A percentile compares a stretch with the other conserved stretches of the same genome.
Conservation (phyloP, 35 echinoderm and acorn worm species). For the Amphiura filiformis region DNA sequence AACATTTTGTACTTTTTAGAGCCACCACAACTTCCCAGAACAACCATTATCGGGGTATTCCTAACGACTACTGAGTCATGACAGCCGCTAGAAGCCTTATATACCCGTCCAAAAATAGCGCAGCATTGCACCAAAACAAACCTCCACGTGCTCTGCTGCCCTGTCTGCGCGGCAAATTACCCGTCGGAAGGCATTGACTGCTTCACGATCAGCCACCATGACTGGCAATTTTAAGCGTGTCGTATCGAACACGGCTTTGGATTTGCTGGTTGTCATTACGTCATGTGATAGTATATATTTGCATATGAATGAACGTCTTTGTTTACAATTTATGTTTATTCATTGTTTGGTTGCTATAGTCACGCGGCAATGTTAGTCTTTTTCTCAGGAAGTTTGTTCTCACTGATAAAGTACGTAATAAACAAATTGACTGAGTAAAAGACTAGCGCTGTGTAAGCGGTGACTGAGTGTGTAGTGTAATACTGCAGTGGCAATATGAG, state of each 20-base stretch:
- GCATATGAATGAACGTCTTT: neutral
- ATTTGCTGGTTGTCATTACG: conserved; percentile 24
- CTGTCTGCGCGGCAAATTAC: neutral
- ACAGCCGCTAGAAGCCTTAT: neutral
- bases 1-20: no score
- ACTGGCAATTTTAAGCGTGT: neutral
- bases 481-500: neutral
- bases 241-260: neutral
- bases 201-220: neutral
- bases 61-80: conserved; percentile 5
- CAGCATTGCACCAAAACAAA: conserved; percentile 36
- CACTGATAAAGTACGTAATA: no score
- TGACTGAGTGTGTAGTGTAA: neutral
- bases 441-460: no score
- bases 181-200: neutral
- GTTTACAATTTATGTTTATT: neutral
- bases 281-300: neutral
- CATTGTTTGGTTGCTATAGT: neutral
- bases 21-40: no score
- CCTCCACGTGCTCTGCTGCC: neutral
- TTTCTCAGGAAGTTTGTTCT: no score
- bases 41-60: neutral
- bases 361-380: neutral
- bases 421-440: no score
- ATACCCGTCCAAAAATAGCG: conserved; percentile 41